phyloP scores from a whole-genome alignment of 2,113 vertebrate genomes.

The Myiagra hebetior region DNA sequence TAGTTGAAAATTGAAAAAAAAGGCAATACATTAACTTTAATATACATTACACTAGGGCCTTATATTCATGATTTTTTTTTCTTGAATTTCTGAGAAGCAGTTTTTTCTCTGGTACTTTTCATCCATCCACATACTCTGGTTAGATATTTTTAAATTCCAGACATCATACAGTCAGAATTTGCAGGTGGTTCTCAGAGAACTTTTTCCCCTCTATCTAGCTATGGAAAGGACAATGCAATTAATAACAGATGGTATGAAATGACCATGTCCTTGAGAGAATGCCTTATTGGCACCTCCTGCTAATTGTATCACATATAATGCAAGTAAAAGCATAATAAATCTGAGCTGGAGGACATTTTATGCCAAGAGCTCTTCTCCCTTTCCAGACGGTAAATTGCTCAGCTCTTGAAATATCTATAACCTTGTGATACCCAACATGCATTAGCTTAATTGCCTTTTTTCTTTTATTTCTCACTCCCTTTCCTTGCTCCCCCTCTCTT shows the following conservation, averaged over 20 bases:
- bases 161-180: constrained; percentile 69
- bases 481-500: background rate
- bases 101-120: background rate
- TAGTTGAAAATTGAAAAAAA: background rate
- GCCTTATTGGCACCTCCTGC: constrained; percentile 89
- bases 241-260: constrained; percentile 93
- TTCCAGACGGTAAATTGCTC: constrained; percentile 92
- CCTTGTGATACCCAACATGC: constrained; percentile 90
- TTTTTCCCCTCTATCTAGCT: constrained; percentile 78
- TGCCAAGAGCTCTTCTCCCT: constrained; percentile 86
- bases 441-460: constrained; percentile 96
- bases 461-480: constrained; percentile 4
- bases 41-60: background rate
- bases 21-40: background rate
- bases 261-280: constrained; percentile 90
- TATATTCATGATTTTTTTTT: background rate
- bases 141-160: constrained; percentile 70
- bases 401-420: constrained; percentile 97
- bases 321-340: constrained; percentile 99
- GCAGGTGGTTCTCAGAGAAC: constrained; percentile 74
- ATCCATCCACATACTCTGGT: background rate
- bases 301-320: constrained; percentile 97
- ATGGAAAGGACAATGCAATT: constrained; percentile 87
- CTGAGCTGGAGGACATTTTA: constrained; percentile 86
- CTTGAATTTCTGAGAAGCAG: background rate